Percentiles rank a stretch among this genome's conserved stretches.
phyloP scores from a whole-genome alignment of 2,113 vertebrate genomes.

The Paramisgurnus dabryanus region DNA sequence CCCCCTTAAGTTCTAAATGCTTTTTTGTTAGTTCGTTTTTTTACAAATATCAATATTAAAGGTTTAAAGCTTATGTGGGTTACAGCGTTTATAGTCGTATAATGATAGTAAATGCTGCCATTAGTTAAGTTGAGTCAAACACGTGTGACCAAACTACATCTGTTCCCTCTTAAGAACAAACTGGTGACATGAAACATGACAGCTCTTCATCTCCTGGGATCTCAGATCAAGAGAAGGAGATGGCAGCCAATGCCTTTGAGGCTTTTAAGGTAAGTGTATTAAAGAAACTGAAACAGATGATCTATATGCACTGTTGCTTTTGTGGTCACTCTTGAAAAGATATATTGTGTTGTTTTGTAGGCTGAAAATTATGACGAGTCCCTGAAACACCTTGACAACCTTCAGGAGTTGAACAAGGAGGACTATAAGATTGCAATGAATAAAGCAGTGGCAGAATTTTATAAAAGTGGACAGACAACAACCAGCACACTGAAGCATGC shows the following conservation, averaged over 20 bases:
- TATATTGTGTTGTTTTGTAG: slow-evolving; percentile 63
- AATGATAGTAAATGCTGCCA: not conserved
- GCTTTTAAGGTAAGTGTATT: slow-evolving; percentile 81
- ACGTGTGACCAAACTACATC: slow-evolving; percentile 2
- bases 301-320: not conserved
- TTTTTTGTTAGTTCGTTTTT: not conserved
- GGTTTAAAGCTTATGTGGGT: not conserved
- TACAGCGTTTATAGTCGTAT: not conserved
- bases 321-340: not conserved
- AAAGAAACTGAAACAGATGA: not conserved
- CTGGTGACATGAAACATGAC: slow-evolving; percentile 83
- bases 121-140: not conserved
- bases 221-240: slow-evolving; percentile 90
- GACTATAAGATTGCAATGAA: slow-evolving; percentile 97
- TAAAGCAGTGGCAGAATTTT: slow-evolving; percentile 91
- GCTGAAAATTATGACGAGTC: slow-evolving; percentile 88
- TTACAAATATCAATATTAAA: not conserved
- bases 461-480: slow-evolving; percentile 90
- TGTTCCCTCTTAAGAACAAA: slow-evolving; percentile 78
- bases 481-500: slow-evolving; percentile 89
- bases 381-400: slow-evolving; percentile 83
- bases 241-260: slow-evolving; percentile 83
- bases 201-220: slow-evolving; percentile 78
- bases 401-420: slow-evolving; percentile 94
- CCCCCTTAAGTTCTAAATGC: not conserved